Evolutionary conservation across 2,888 invertebrate genomes (phyloP), one percentile per base, ranked within the genome.

Genomic region (Diplolepis rosae): DNA sequence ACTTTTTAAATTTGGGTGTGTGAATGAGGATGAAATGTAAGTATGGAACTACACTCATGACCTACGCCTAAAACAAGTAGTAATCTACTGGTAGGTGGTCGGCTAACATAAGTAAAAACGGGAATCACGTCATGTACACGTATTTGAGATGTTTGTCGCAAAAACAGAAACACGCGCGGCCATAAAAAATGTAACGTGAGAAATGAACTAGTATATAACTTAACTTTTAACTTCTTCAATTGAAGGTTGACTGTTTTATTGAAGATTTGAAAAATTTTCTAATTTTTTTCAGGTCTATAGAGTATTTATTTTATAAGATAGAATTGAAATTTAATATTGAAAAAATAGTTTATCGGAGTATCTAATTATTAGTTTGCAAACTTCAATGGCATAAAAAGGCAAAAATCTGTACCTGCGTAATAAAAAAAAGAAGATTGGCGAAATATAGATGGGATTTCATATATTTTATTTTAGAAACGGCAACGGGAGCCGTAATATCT

Each of bases 101-200:
- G 27, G 27, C 51, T 27, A 27, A 13, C 22, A 18, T 27, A 50
- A 24, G 22, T 24, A 50, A 50, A 51, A 28, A 51, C 51, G 24
- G n/a, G 7, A 51, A 27, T 28, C 51, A 27, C 24, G 27, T 51
- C 51, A 27, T n/a, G n/a, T n/a, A n/a, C n/a, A n/a, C n/a, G n/a
- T 24, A 13, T 51, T 28, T 13, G 13, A 5, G 24, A 13, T 3
- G n/a, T 48, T 5, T 22, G 4, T 48, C 18, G 50, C 27, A 51
- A 27, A n/a, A 52, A 52, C 28, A n/a, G 28, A 52, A 15, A 30
- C 27, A 28, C 52, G 4, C 5, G 51, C 11, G 27, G 13, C n/a
- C n/a, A 52, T 52, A 52, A 52, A 15, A 52, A 52, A 28, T 52
- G 52, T 52, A 28, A 13, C 52, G 52, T 52, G 52, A 30, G 52